Conservation (phyloP, 1,140 invertebrate genomes). For the Cryptotermes secundus region DNA sequence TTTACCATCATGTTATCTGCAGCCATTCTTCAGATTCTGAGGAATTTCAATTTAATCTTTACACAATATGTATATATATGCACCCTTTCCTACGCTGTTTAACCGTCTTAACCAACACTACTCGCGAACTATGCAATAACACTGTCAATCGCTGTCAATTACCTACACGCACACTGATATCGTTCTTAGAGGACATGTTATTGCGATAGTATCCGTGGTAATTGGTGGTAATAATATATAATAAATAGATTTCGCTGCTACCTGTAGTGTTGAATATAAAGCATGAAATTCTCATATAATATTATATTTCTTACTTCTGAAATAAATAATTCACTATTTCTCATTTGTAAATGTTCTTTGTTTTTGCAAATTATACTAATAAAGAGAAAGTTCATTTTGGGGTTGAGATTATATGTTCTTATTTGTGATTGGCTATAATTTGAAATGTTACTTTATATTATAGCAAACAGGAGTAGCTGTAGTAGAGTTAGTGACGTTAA, state of each 20-base stretch:
- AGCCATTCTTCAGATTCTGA: neutral
- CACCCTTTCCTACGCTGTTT: neutral
- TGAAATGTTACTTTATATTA: conserved; percentile 27
- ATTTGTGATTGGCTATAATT: conserved; percentile 25
- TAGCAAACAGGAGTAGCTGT: neutral
- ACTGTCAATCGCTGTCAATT: no score
- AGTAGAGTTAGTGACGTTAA: conserved; percentile 25
- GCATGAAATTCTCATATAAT: neutral
- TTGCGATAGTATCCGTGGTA: neutral
- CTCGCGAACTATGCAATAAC: neutral
- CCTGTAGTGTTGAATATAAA: neutral
- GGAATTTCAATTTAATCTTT: no score
- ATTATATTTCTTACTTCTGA: neutral
- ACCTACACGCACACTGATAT: neutral
- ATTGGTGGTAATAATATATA: no score
- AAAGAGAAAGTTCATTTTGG: neutral
- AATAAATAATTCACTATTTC: neutral
- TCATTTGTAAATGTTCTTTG: neutral
- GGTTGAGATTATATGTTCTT: neutral
- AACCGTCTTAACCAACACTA: neutral
- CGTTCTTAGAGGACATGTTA: neutral
- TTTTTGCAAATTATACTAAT: neutral
- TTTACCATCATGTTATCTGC: neutral
- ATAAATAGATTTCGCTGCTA: neutral
- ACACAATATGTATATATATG: no score